Evolutionary conservation across 1,140 invertebrate genomes (phyloP).

Genomic region (Leptinotarsa defecta): DNA sequence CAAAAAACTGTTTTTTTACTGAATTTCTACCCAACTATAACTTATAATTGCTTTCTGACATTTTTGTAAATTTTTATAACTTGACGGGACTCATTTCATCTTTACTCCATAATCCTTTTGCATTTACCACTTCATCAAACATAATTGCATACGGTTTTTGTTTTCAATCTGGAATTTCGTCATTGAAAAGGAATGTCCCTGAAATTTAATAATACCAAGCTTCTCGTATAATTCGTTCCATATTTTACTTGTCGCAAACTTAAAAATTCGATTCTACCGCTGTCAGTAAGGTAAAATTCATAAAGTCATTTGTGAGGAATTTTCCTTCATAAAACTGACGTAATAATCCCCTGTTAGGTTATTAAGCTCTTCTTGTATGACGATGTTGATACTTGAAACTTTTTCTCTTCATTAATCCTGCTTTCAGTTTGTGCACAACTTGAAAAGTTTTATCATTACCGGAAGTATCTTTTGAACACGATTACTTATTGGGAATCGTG

Average conservation of each 20-base stretch:
- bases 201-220: background rate
- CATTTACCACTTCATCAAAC: no score
- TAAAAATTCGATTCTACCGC: background rate
- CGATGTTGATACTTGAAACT: conserved; percentile 21
- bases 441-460: conserved; percentile 38
- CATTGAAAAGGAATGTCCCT: background rate
- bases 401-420: conserved; percentile 20
- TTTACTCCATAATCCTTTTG: no score
- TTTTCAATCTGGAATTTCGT: background rate
- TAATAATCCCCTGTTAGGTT: conserved; percentile 17
- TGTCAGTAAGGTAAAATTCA: conserved; percentile 12
- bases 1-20: no score
- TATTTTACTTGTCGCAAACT: background rate
- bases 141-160: background rate
- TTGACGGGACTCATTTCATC: no score
- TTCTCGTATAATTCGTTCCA: background rate
- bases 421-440: conserved; percentile 15
- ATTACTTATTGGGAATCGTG: conserved; percentile 3
- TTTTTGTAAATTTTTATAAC: no score
- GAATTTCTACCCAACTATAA: no score
- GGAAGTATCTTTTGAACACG: conserved; percentile 26
- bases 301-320: conserved; percentile 21
- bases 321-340: conserved; percentile 19
- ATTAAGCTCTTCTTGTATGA: conserved; percentile 15
- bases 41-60: no score